Evolutionary conservation across 1,140 invertebrate species (phyloP).

Genomic region (Arctopsyche grandis): DNA sequence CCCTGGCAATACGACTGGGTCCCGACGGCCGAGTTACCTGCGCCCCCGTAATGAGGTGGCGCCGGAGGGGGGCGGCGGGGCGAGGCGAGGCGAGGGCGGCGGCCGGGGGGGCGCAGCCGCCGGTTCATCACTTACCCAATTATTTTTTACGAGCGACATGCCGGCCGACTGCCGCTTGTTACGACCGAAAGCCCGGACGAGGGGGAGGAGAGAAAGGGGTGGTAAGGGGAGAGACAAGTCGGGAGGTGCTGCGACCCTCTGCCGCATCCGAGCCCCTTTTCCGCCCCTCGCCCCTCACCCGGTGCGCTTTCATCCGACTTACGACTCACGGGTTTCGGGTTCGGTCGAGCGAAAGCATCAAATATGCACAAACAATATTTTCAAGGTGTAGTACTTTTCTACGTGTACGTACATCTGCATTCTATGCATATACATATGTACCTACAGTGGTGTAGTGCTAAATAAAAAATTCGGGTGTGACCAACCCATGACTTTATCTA

Average conservation of each 20-base stretch:
- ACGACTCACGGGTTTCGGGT: neutral
- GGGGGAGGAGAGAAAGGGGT: neutral
- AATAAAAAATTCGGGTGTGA: no score
- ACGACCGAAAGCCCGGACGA: slow-evolving; percentile 28
- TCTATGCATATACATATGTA: no score
- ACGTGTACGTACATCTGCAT: no score
- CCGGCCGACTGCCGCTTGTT: slow-evolving; percentile 41
- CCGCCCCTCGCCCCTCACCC: neutral
- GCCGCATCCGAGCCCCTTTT: neutral
- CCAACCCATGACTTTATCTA: no score
- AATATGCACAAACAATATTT: slow-evolving; percentile 31
- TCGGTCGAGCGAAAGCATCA: slow-evolving; percentile 20
- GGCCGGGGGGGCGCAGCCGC: neutral
- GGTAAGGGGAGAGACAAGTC: no score
- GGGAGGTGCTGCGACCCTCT: no score
- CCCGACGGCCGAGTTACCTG: no score
- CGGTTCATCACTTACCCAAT: slow-evolving; percentile 48
- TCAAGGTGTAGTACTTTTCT: no score
- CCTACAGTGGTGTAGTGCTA: no score
- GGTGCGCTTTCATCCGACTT: neutral
- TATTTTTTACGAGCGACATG: slow-evolving; percentile 50
- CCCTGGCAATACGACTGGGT: neutral
- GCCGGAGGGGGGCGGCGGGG: no score
- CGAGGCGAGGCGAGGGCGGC: neutral
- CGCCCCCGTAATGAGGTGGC: no score